A percentile compares a stretch with the other conserved stretches of the same genome.
Evolutionary conservation across 1,140 invertebrate species (phyloP).

Genomic region (Zaprionus capensis): DNA sequence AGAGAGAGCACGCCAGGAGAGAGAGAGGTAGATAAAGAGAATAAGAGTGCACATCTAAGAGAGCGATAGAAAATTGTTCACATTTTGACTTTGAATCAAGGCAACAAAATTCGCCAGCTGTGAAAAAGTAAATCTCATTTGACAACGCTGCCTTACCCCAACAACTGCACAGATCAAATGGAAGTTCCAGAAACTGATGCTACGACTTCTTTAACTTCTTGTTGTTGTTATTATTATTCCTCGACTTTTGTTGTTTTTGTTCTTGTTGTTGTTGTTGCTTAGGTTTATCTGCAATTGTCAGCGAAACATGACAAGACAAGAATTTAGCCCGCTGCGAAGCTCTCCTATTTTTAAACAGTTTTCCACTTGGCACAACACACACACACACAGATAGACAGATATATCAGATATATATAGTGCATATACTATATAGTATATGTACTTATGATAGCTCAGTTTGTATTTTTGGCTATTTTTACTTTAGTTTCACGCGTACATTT

Average conservation of each 20-base stretch:
- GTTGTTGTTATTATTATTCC: not conserved
- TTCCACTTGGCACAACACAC: constrained; percentile 61
- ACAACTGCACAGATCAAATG: constrained; percentile 1
- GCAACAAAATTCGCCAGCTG: not conserved
- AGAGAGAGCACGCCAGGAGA: too few relatives aligned
- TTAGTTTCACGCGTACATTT: constrained; percentile 14
- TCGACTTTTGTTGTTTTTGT: not conserved
- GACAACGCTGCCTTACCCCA: not conserved
- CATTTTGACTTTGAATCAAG: constrained; percentile 5
- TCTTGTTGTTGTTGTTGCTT: not conserved
- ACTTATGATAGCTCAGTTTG: constrained; percentile 31
- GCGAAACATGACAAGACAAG: constrained; percentile 5
- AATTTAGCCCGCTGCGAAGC: constrained; percentile 27
- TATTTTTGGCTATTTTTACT: constrained; percentile 58
- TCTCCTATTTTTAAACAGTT: constrained; percentile 71
- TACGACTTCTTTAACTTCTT: not conserved
- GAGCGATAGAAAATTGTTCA: not conserved
- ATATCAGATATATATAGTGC: constrained; percentile 3
- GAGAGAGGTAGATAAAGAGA: not conserved
- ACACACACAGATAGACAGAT: constrained; percentile 3
- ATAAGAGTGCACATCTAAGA: not conserved
- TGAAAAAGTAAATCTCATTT: not conserved
- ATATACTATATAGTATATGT: constrained; percentile 1
- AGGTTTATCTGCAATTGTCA: not conserved
- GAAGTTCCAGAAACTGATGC: constrained; percentile 2